Base-by-base conservation (phyloP, 2,888 invertebrate species). In the Harpalus rubripes region DNA sequence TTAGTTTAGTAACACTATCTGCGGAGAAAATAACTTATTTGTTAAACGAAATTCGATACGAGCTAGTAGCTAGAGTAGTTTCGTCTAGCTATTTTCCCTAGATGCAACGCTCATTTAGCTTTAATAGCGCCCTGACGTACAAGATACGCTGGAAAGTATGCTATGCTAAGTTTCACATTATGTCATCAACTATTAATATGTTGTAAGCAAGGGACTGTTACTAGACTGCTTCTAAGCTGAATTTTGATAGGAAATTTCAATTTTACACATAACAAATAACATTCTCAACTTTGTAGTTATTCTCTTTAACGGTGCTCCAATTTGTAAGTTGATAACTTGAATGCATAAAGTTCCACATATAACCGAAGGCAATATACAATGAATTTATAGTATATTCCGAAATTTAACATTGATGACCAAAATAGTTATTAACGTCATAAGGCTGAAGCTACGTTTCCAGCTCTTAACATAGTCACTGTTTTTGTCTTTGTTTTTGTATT, bases 21-120 rank as follows among this genome's bases (percentile, higher is more conserved):
- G 39, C 12, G n/a, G 56, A 78, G 56, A 56, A 78, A 78, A 78
- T 78, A 78, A 78, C 78, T 78, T 78, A 78, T 78, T 32, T 58
- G 56, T 18, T 78, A 78, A 78, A 52, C 58, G 78, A 58, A 32
- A 78, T 56, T 32, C 52, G 78, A 78, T 78, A 78, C 68, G 68
- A 15, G 15, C 12, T 12, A 63, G 8, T 12, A 22, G 6, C 39
- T 68, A 12, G 41, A 39, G 32, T 32, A 39, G 26, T 68, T 68
- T 68, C 68, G 12, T 26, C n/a, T 3, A 68, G 32, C 68, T 68
- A 68, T 68, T 68, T 68, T 68, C 68, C 10, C 68, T 68, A 68
- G 68, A 26, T 68, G 68, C 68, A 68, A 15, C n/a, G n/a, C 39
- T 68, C 68, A 68, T 68, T 68, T 68, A 68, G 39, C 68, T n/a